Conservation (phyloP, 37 sponge, comb jelly and placozoan species). For the Ephydatia muelleri region DNA sequence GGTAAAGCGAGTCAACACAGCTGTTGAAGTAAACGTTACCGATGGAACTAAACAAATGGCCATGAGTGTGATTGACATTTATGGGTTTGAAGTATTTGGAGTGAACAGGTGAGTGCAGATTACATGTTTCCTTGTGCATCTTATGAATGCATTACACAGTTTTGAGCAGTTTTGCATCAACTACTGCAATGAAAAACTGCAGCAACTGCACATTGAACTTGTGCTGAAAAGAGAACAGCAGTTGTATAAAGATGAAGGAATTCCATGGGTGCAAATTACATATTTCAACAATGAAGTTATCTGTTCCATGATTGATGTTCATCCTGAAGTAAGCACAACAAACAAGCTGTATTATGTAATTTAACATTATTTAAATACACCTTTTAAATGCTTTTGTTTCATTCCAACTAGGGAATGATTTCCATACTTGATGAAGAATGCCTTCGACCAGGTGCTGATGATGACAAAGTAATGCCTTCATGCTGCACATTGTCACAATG, state of each 20-base stretch:
- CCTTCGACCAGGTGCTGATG: slow-evolving; percentile 62
- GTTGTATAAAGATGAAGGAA: slow-evolving; percentile 60
- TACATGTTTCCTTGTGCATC: not conserved
- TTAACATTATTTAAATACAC: not conserved
- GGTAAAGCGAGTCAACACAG: slow-evolving; percentile 49
- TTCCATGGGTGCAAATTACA: slow-evolving; percentile 71
- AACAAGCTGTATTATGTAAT: not conserved
- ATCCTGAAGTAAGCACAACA: slow-evolving; percentile 15
- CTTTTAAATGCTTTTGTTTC: not conserved
- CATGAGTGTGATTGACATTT: slow-evolving; percentile 76
- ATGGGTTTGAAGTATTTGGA: slow-evolving; percentile 78
- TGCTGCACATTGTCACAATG: too few species aligned
- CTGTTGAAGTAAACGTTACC: slow-evolving; percentile 38
- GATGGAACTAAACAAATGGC: slow-evolving; percentile 12
- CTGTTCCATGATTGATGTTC: slow-evolving; percentile 64
- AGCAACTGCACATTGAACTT: slow-evolving; percentile 75
- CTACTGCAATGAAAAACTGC: slow-evolving; percentile 97
- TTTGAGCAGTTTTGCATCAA: slow-evolving; percentile 98
- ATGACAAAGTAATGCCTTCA: slow-evolving; percentile 50
- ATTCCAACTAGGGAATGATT: slow-evolving; percentile 54
- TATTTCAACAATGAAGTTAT: slow-evolving; percentile 74
- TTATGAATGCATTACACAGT: slow-evolving; percentile 22
- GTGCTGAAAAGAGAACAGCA: slow-evolving; percentile 68
- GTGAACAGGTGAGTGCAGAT: slow-evolving; percentile 50
- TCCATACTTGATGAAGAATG: slow-evolving; percentile 69